Evolutionary conservation across 2,888 invertebrate genomes (phyloP).

Genomic region (Temnothorax ravouxi): DNA sequence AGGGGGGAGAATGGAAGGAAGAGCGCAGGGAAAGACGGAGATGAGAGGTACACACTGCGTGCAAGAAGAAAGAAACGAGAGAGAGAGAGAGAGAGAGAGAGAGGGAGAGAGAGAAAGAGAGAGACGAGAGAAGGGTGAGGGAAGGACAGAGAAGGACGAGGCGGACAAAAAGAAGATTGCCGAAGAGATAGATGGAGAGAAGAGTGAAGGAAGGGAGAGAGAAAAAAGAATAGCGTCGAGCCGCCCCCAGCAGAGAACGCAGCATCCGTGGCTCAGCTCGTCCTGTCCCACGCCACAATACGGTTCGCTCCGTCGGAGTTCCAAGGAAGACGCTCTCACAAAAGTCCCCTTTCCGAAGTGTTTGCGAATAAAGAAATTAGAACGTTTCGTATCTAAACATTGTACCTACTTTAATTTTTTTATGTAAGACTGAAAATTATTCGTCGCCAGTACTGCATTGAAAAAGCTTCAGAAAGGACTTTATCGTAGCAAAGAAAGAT

Average conservation of each 20-base stretch:
- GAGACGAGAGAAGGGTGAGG: slow-evolving; percentile 43
- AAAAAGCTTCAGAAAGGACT: neutral
- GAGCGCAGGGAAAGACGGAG: slow-evolving; percentile 49
- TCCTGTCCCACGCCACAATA: slow-evolving; percentile 82
- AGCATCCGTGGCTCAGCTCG: slow-evolving; percentile 78
- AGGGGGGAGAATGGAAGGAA: slow-evolving; percentile 42
- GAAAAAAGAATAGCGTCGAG: slow-evolving; percentile 80
- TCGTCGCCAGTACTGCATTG: neutral
- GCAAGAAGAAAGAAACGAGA: slow-evolving; percentile 57
- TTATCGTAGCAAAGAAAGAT: neutral
- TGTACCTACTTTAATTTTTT: slow-evolving; percentile 5
- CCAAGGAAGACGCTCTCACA: slow-evolving; percentile 60
- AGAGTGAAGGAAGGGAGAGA: slow-evolving; percentile 64
- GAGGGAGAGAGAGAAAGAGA: slow-evolving; percentile 44
- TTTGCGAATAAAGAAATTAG: neutral
- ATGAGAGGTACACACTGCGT: slow-evolving; percentile 31
- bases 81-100: slow-evolving; percentile 36
- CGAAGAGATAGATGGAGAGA: slow-evolving; percentile 56
- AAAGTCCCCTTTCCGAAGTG: neutral
- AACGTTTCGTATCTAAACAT: neutral
- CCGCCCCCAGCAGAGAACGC: slow-evolving; percentile 86
- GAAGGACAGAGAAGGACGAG: slow-evolving; percentile 58
- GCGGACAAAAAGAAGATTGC: slow-evolving; percentile 53
- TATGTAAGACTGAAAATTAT: neutral
- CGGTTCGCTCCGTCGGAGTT: slow-evolving; percentile 80